Percentiles rank a stretch among this genome's conserved stretches.
Conservation (phyloP, 2,888 invertebrate genomes). For the Stramonita haemastoma region DNA sequence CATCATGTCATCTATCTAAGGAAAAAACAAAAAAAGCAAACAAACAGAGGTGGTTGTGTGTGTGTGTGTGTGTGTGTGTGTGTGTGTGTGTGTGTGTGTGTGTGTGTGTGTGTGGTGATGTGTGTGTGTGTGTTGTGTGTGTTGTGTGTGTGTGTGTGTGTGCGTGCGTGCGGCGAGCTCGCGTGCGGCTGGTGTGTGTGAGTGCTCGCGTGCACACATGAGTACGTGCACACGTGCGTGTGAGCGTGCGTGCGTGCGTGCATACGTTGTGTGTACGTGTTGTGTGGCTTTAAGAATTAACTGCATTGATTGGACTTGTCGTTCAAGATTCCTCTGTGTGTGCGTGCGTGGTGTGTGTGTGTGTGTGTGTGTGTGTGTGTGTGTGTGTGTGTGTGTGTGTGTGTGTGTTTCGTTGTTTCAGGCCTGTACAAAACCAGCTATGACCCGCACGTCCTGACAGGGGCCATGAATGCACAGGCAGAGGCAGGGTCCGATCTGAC, state of each 20-base stretch:
- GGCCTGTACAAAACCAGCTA: conserved; percentile 75
- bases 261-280: too few relatives aligned
- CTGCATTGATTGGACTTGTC: too few relatives aligned
- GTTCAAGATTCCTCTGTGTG: too few relatives aligned
- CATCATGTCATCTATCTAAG: too few relatives aligned
- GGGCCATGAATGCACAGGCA: conserved; percentile 66
- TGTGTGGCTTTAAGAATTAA: too few relatives aligned
- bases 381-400: background rate
- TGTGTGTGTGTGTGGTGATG: background rate
- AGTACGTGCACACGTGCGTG: too few relatives aligned
- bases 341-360: background rate
- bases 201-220: too few relatives aligned
- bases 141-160: background rate
- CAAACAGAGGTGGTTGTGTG: background rate
- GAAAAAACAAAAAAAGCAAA: too few relatives aligned
- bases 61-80: background rate
- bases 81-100: background rate
- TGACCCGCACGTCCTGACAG: conserved; percentile 67
- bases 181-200: too few relatives aligned
- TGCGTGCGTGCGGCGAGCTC: too few relatives aligned
- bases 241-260: too few relatives aligned
- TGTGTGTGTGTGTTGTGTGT: conserved; percentile 12
- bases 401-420: conserved; percentile 42
- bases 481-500: conserved; percentile 55
- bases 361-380: conserved; percentile 13